Evolutionary conservation across 2,797 vertebrate genomes (phyloP).

Genomic region (Darevskia mixta): DNA sequence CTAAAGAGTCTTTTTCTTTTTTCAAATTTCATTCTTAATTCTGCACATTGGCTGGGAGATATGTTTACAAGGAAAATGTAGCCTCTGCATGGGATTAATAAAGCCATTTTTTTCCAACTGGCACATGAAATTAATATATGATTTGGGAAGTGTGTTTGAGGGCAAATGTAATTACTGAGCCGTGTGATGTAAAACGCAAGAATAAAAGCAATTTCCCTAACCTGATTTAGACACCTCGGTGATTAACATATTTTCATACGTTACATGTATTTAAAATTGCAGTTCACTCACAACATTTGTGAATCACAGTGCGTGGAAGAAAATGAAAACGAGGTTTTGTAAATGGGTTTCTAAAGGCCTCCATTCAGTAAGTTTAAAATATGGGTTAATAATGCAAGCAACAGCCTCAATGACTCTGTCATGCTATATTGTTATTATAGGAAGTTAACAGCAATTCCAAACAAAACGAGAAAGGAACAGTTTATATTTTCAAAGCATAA

Average conservation of each 20-base stretch:
- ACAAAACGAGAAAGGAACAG: neutral
- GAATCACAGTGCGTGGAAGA: neutral
- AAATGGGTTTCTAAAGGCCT: neutral
- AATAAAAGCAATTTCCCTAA: constrained; percentile 10
- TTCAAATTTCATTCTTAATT: neutral
- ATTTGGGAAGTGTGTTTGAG: constrained; percentile 1
- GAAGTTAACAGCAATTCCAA: constrained; percentile 18
- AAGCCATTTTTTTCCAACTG: neutral
- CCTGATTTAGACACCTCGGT: constrained; percentile 11
- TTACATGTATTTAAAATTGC: constrained; percentile 10
- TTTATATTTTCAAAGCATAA: neutral
- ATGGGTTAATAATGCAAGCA: constrained; percentile 15
- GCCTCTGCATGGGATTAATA: neutral
- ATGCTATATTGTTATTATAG: constrained; percentile 8
- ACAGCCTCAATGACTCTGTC: neutral
- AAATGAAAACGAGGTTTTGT: constrained; percentile 24
- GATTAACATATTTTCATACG: constrained; percentile 17
- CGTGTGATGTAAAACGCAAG: neutral
- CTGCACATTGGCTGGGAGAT: neutral
- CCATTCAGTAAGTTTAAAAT: constrained; percentile 12
- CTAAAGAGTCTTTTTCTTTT: no score
- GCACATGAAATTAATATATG: constrained; percentile 22
- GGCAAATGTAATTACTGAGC: constrained; percentile 15
- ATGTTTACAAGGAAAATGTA: neutral
- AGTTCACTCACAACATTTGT: neutral